Evolutionary conservation across 2,888 invertebrate species (phyloP), one percentile per base, ranked within the genome.

Genomic region (Drymonia ruficornis): DNA sequence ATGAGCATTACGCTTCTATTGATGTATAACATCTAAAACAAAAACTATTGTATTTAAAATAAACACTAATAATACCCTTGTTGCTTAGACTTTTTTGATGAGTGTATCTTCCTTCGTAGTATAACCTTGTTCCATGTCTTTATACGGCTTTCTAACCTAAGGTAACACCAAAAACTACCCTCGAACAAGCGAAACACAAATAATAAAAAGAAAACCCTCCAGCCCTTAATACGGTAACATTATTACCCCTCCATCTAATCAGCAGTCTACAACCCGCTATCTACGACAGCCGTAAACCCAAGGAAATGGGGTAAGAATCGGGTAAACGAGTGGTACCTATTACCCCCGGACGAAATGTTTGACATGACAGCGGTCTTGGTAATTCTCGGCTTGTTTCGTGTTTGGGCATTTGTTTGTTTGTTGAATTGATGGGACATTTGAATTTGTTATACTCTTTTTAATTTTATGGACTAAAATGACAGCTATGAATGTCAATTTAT

Each of bases 171-270:
- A 18, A 47, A 49, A 43, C 29, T 12, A 29, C 13, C 34, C 29
- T 19, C 53, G 53, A 31, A 50, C 31, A 50, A 50, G 31, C 18
- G 16, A 34, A 43, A 18, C 38, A 49, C 28, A 28, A 55, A 34
- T 61, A 67, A 67, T 67, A 67, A 65, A 67, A 65, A 54, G 49
- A 23, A 60, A 18, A 63, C 70, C 61, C 64, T 65, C 56, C 56
- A 58, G 69, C 70, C 77, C 67, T 73, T 80, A 81, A 78, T 76
- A 75, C 77, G 19, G 23, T 71, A 72, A 76, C 80, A 72, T 79
- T 81, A 84, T 83, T 84, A 83, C 76, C 83, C 18, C 12, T 16
- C 44, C 46, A 76, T 81, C 84, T 85, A 87, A 87, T 87, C 86
- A 84, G 73, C 55, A 50, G 54, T 31, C 55, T 78, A 83, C 81